These are phyloP conservation scores for Stenurella melanura DNA, from an alignment of 2,888 invertebrate species.

Conservation along the genomic window DNA sequence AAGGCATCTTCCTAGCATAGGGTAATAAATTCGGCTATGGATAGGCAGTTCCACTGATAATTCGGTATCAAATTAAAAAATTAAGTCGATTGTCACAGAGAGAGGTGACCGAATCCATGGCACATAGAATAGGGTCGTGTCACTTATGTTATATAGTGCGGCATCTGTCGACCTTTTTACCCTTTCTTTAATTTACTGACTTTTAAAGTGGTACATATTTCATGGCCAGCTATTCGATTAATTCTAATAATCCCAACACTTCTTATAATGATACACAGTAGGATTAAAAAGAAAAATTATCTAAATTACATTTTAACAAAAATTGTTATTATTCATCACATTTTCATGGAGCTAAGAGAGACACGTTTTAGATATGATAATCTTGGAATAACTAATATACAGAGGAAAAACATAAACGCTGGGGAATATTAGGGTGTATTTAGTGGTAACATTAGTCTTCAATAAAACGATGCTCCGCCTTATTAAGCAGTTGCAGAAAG, in stretches of 20 bases:
- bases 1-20: too few relatives aligned
- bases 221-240: not conserved
- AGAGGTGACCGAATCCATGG: not conserved
- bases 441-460: too few relatives aligned
- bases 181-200: constrained; percentile 7
- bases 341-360: too few relatives aligned
- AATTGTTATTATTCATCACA: too few relatives aligned
- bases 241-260: not conserved
- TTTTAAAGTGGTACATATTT: not conserved
- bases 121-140: not conserved
- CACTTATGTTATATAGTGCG: not conserved
- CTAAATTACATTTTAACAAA: too few relatives aligned
- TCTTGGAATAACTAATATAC: too few relatives aligned
- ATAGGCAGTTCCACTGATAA: not conserved
- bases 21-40: not conserved
- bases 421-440: too few relatives aligned
- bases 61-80: not conserved
- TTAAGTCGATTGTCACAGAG: constrained; percentile 5
- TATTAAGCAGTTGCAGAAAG: too few relatives aligned
- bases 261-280: not conserved
- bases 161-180: not conserved
- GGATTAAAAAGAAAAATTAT: too few relatives aligned
- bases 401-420: too few relatives aligned
- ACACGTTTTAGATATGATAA: too few relatives aligned
- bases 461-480: too few relatives aligned